Evolutionary conservation across 2,797 vertebrate genomes (phyloP).

Genomic region (Aeoliscus strigatus): DNA sequence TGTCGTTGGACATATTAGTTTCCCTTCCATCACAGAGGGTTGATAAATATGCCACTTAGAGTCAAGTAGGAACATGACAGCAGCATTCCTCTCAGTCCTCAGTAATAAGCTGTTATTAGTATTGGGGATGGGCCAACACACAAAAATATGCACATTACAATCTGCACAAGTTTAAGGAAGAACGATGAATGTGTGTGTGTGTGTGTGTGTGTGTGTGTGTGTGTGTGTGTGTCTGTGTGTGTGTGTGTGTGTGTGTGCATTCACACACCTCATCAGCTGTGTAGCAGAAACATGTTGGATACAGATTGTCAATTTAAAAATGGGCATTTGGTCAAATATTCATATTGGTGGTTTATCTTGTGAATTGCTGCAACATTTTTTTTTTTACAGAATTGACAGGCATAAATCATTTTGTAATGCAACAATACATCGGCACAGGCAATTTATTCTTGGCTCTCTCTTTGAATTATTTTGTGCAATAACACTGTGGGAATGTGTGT

Average conservation of each 20-base stretch:
- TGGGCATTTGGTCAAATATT: slow-evolving; percentile 69
- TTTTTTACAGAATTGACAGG: slow-evolving; percentile 52
- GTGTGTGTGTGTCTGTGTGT: slow-evolving; percentile 1
- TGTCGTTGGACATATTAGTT: slow-evolving; percentile 48
- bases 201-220: neutral
- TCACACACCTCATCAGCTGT: slow-evolving; percentile 18
- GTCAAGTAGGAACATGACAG: slow-evolving; percentile 44
- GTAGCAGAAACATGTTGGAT: slow-evolving; percentile 41
- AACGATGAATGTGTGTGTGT: slow-evolving; percentile 8
- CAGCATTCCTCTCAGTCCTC: slow-evolving; percentile 33
- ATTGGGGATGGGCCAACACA: slow-evolving; percentile 32
- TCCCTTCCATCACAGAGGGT: slow-evolving; percentile 15
- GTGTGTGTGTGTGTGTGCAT: slow-evolving; percentile 1
- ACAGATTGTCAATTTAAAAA: slow-evolving; percentile 62
- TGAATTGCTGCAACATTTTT: slow-evolving; percentile 72
- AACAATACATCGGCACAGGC: slow-evolving; percentile 75
- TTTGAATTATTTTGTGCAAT: slow-evolving; percentile 41
- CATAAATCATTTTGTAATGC: slow-evolving; percentile 73
- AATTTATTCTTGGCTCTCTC: slow-evolving; percentile 73
- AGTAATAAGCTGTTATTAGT: slow-evolving; percentile 29
- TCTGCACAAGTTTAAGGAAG: too few species aligned
- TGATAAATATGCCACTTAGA: slow-evolving; percentile 37
- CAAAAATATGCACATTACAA: slow-evolving; percentile 21
- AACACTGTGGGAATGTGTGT: slow-evolving; percentile 38
- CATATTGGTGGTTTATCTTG: slow-evolving; percentile 65